phyloP scores from a whole-genome alignment of 2,113 vertebrate species.

The Spea multiplicata region DNA sequence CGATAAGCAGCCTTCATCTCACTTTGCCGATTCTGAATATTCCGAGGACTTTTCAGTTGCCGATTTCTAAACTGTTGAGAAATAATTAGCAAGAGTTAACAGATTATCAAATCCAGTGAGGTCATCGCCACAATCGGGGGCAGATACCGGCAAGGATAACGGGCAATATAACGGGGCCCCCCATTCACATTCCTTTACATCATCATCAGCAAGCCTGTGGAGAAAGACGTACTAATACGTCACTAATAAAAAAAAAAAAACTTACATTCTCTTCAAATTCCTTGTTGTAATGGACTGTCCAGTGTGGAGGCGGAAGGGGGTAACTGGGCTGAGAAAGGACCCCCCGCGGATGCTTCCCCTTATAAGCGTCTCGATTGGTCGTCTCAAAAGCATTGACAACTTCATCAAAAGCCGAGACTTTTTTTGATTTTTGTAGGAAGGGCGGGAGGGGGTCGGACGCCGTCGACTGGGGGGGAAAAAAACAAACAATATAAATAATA shows the following conservation, averaged over 20 bases:
- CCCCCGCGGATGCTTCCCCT: slow-evolving; percentile 47
- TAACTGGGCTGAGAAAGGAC: slow-evolving; percentile 51
- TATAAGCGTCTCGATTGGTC: slow-evolving; percentile 43
- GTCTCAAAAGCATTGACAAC: slow-evolving; percentile 56
- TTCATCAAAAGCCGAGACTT: slow-evolving; percentile 53
- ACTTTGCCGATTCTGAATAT: slow-evolving; percentile 45
- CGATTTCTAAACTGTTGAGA: no score
- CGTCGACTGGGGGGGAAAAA: slow-evolving; percentile 43
- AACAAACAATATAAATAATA: not conserved
- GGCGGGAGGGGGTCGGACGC: slow-evolving; percentile 49
- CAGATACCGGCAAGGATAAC: no score
- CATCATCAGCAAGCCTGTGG: not conserved
- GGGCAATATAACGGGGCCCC: no score
- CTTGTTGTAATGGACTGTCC: slow-evolving; percentile 54
- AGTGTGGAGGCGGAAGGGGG: slow-evolving; percentile 33
- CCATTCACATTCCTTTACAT: not conserved
- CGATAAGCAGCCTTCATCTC: slow-evolving; percentile 53
- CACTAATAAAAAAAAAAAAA: no score
- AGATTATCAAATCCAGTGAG: no score
- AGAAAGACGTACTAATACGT: no score
- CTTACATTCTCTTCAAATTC: slow-evolving; percentile 59
- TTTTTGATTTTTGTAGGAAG: not conserved
- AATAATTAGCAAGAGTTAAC: no score
- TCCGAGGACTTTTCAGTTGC: not conserved
- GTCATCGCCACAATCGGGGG: no score